phyloP scores from a whole-genome alignment of 1,140 invertebrate genomes.

The Dinoponera quadriceps region DNA sequence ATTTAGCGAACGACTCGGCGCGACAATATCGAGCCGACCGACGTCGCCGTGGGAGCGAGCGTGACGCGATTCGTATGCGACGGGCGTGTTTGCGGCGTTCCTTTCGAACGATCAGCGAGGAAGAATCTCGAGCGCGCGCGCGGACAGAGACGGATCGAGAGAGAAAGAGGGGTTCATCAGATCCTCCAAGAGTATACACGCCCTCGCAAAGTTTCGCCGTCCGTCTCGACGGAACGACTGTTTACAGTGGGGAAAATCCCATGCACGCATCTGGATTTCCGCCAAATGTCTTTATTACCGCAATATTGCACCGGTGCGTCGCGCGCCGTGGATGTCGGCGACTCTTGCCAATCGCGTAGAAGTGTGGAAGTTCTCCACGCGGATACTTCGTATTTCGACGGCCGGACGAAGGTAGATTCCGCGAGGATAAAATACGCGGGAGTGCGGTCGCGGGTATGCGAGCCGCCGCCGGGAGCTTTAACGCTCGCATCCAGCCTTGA shows the following conservation, averaged over 20 bases:
- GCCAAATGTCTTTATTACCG: slow-evolving; percentile 69
- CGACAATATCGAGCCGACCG: slow-evolving; percentile 22
- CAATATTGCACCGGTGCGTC: slow-evolving; percentile 45
- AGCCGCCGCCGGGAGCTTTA: neutral
- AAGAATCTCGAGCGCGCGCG: slow-evolving; percentile 24
- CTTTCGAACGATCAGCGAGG: slow-evolving; percentile 30
- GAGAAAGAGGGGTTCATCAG: neutral
- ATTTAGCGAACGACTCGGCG: slow-evolving; percentile 15
- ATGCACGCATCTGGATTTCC: slow-evolving; percentile 35
- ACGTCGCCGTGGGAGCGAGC: neutral
- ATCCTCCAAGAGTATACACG: slow-evolving; percentile 41
- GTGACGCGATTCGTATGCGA: slow-evolving; percentile 39
- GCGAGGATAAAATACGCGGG: slow-evolving; percentile 41
- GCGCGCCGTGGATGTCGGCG: neutral
- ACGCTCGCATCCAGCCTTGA: slow-evolving; percentile 25
- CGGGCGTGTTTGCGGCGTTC: slow-evolving; percentile 27
- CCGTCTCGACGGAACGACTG: slow-evolving; percentile 43
- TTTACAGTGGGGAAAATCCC: slow-evolving; percentile 54
- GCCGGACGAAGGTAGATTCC: neutral
- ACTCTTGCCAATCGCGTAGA: slow-evolving; percentile 19
- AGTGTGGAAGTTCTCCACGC: no score
- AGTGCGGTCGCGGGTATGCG: neutral
- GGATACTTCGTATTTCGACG: neutral
- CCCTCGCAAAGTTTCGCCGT: slow-evolving; percentile 39
- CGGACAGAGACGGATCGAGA: slow-evolving; percentile 18